Conservation (phyloP, 2,888 invertebrate species). For the Augiades crinisus region DNA sequence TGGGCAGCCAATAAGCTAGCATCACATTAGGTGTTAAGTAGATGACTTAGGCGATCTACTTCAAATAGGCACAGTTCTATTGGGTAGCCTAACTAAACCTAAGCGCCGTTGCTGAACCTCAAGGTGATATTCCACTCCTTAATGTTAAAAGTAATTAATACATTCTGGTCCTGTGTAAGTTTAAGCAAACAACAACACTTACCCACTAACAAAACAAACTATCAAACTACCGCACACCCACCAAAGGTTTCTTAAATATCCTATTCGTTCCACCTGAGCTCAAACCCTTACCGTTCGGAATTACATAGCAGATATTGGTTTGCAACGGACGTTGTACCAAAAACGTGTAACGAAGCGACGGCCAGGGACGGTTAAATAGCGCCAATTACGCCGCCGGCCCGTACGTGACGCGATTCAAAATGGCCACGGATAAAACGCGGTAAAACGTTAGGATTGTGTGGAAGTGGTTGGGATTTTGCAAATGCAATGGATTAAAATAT, state of each 20-base stretch:
- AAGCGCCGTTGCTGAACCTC: too few species aligned
- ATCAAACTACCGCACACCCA: not conserved
- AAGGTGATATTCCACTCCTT: too few species aligned
- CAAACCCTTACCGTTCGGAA: conserved; percentile 30
- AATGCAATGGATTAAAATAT: not conserved
- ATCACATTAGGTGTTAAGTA: too few species aligned
- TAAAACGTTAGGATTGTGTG: conserved; percentile 17
- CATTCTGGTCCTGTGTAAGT: too few species aligned
- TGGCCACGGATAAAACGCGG: conserved; percentile 38
- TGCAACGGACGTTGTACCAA: conserved; percentile 40
- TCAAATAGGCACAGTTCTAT: too few species aligned
- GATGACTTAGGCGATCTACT: too few species aligned
- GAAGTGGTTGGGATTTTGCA: conserved; percentile 40
- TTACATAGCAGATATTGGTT: conserved; percentile 38
- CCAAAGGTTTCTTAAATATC: conserved; percentile 9
- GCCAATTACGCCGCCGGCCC: conserved; percentile 74
- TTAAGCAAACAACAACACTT: too few species aligned
- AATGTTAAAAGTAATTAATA: too few species aligned
- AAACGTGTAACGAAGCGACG: conserved; percentile 48
- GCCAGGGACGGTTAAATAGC: conserved; percentile 69
- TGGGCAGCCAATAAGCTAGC: too few species aligned
- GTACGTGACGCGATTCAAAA: conserved; percentile 71
- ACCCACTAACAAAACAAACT: not conserved
- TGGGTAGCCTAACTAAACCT: too few species aligned
- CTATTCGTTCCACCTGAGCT: conserved; percentile 21